Evolutionary conservation across 2,797 vertebrate species (phyloP).

Genomic region (Cyclura pinguis): DNA sequence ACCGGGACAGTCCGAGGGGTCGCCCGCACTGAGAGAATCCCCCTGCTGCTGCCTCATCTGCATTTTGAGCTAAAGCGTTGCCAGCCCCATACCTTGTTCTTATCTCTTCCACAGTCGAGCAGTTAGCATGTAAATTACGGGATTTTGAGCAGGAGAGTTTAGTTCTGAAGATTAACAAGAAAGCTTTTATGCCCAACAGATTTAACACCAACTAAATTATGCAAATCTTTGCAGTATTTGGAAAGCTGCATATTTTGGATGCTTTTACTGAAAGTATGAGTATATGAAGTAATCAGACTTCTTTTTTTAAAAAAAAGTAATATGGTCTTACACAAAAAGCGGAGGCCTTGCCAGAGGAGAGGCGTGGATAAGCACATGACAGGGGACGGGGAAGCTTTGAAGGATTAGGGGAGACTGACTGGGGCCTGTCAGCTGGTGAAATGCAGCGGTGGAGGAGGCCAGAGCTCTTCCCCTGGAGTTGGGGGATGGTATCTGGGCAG

Average conservation of each 20-base stretch:
- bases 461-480: not conserved
- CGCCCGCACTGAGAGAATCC: no score
- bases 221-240: not conserved
- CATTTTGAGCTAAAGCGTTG: no score
- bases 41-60: no score
- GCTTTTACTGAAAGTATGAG: not conserved
- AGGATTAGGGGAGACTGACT: not conserved
- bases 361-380: not conserved
- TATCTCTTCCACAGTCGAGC: no score
- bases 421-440: not conserved
- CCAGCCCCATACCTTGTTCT: no score
- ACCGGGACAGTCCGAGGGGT: no score
- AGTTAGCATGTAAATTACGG: no score
- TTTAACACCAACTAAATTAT: not conserved
- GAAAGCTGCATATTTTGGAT: not conserved
- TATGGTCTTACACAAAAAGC: no score
- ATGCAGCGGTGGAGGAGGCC: not conserved
- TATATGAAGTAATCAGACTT: not conserved
- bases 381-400: not conserved
- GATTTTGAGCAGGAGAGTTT: not conserved
- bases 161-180: not conserved
- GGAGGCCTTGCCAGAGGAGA: not conserved
- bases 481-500: no score
- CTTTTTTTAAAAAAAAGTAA: no score
- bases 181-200: not conserved